Conservation (phyloP, 2,113 vertebrate species). For the Orycteropus afer region DNA sequence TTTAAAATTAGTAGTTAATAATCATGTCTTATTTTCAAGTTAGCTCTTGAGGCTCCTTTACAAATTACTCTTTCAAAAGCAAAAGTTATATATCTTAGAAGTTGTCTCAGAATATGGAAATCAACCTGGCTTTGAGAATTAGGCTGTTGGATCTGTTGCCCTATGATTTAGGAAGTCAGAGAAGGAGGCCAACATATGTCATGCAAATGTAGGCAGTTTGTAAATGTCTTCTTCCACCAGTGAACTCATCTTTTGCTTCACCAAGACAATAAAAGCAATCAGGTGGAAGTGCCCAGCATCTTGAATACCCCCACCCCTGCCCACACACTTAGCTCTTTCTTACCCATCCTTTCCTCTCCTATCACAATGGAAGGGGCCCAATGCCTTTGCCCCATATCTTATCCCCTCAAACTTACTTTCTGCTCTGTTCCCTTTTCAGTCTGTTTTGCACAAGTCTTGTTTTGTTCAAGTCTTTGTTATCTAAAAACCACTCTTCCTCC, state of each 20-base stretch:
- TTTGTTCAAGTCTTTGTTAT: not conserved
- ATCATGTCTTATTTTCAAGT: constrained; percentile 16
- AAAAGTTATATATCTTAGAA: not conserved
- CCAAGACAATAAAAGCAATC: not conserved
- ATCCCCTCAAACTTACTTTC: not conserved
- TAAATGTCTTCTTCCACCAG: not conserved
- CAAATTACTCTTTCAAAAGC: not conserved
- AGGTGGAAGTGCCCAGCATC: not conserved
- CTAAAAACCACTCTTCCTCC: not conserved
- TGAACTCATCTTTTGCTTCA: not conserved
- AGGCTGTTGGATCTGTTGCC: not conserved
- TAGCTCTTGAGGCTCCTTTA: not conserved
- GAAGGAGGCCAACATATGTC: not conserved
- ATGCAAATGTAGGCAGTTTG: not conserved
- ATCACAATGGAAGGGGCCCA: not conserved
- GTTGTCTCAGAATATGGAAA: not conserved
- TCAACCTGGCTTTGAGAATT: not conserved
- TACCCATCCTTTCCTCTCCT: not conserved
- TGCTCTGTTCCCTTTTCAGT: not conserved
- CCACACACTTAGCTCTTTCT: not conserved
- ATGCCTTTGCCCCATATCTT: not conserved
- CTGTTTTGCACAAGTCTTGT: too few relatives aligned
- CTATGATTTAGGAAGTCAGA: not conserved
- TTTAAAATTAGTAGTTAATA: not conserved
- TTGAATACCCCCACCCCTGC: not conserved